Evolutionary conservation across 2,888 invertebrate genomes (phyloP).

Genomic region (Pardosa pseudoannulata): DNA sequence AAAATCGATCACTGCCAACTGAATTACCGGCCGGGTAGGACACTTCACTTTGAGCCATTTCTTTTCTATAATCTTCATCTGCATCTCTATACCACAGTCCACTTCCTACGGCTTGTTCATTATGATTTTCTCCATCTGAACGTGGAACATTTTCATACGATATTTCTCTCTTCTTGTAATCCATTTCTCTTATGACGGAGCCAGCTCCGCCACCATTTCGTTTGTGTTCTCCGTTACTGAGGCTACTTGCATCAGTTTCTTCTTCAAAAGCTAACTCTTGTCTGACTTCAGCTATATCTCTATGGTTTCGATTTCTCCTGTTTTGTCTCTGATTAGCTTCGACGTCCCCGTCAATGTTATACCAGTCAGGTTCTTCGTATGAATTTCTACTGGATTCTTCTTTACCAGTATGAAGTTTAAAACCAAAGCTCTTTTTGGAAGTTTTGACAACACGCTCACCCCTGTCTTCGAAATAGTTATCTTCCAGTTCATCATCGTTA

Average conservation of each 20-base stretch:
- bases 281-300: constrained; percentile 65
- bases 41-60: constrained; percentile 71
- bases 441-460: constrained; percentile 60
- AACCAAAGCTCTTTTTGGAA: constrained; percentile 62
- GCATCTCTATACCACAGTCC: constrained; percentile 68
- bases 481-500: constrained; percentile 19
- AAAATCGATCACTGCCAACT: constrained; percentile 64
- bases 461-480: constrained; percentile 43
- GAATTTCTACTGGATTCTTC: constrained; percentile 18
- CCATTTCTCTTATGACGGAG: constrained; percentile 71
- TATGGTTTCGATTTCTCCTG: constrained; percentile 58
- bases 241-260: constrained; percentile 60
- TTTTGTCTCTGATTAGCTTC: constrained; percentile 54
- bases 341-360: constrained; percentile 67
- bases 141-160: constrained; percentile 72
- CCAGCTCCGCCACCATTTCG: constrained; percentile 56
- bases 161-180: constrained; percentile 72
- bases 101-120: constrained; percentile 22
- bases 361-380: constrained; percentile 68
- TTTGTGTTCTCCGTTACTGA: constrained; percentile 53
- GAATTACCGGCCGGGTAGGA: constrained; percentile 65
- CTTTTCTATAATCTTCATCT: constrained; percentile 73
- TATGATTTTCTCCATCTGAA: constrained; percentile 34
- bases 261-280: constrained; percentile 64
- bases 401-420: constrained; percentile 35